Evolutionary conservation across 2,888 invertebrate genomes (phyloP).

Genomic region (Apodemia hepburni): DNA sequence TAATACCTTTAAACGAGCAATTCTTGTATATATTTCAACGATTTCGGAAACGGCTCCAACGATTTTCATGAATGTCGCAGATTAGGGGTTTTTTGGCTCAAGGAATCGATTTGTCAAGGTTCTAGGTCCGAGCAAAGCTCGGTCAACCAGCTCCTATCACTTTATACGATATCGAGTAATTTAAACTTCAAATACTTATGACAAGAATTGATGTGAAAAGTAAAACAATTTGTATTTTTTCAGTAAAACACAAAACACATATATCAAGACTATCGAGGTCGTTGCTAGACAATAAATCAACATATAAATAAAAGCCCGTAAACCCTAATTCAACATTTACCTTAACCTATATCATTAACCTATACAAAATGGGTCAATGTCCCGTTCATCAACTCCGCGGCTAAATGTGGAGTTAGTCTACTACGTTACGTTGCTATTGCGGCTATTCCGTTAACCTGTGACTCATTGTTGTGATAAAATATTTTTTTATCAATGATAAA

Average conservation of each 20-base stretch:
- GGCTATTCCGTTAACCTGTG: slow-evolving; percentile 8
- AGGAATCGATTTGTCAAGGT: too few species aligned
- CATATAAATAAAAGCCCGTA: slow-evolving; percentile 20
- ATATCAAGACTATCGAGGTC: not conserved
- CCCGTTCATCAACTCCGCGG: slow-evolving; percentile 39
- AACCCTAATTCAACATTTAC: slow-evolving; percentile 31
- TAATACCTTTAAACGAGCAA: too few species aligned
- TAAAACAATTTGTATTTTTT: too few species aligned
- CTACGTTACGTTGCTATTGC: slow-evolving; percentile 1
- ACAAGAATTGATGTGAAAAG: too few species aligned
- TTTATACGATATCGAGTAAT: too few species aligned
- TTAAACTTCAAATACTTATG: too few species aligned
- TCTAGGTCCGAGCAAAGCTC: too few species aligned
- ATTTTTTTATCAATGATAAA: not conserved
- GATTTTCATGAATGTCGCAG: too few species aligned
- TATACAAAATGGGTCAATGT: slow-evolving; percentile 62
- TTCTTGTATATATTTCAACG: too few species aligned
- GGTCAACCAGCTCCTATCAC: too few species aligned
- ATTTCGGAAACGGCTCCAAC: too few species aligned
- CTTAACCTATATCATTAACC: slow-evolving; percentile 38
- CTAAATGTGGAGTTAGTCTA: slow-evolving; percentile 7
- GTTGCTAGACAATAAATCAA: slow-evolving; percentile 1
- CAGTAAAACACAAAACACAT: not conserved
- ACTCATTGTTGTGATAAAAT: not conserved
- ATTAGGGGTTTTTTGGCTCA: too few species aligned